Base-by-base conservation (phyloP, 2,113 vertebrate genomes). In the Machaerirhynchus nigripectus region DNA sequence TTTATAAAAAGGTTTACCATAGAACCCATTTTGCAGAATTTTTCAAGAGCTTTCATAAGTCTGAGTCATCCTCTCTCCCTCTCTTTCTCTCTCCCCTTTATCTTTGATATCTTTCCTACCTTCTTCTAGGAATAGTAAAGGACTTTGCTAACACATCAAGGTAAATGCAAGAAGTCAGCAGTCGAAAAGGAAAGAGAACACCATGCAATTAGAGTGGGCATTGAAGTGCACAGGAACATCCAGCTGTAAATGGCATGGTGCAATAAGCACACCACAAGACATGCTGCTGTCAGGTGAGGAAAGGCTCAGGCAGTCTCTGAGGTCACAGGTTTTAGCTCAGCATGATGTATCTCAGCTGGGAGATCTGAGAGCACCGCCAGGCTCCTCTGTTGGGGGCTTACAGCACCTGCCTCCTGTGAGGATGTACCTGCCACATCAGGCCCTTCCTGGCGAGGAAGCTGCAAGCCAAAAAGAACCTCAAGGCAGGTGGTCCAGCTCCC, bases 381-480 rank as follows among this genome's bases (percentile, higher is more conserved):
- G 31, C 11, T 50, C 30, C 40, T 83, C 55, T 60, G 4, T 0
- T 18, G 5, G 15, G n/a, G 11, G 1, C 8, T 74, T 33, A 21
- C 24, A 81, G 19, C 11, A 9, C 7, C 1, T 15, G 15, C 18
- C 59, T 60, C 19, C 40, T 44, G 14, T 3, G 1, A 18, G 35
- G 8, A 30, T 30, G 6, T 22, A 17, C 20, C 24, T 11, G 9
- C 7, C 27, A 16, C 4, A 0, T 6, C 5, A 2, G 13, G 5
- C 3, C 2, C 39, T 33, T 42, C 20, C 42, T 8, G 7, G 15
- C 0, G 1, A 27, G 27, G 33, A 35, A 22, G 13, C 12, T 73
- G 11, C 14, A 64, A 60, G 23, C 7, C 49, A 33, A 9, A 8
- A 22, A 18, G 23, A 71, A 1, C 9, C 15, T 74, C 10, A 46